phyloP scores from a whole-genome alignment of 2,797 vertebrate species.

The Monodelphis domestica region DNA sequence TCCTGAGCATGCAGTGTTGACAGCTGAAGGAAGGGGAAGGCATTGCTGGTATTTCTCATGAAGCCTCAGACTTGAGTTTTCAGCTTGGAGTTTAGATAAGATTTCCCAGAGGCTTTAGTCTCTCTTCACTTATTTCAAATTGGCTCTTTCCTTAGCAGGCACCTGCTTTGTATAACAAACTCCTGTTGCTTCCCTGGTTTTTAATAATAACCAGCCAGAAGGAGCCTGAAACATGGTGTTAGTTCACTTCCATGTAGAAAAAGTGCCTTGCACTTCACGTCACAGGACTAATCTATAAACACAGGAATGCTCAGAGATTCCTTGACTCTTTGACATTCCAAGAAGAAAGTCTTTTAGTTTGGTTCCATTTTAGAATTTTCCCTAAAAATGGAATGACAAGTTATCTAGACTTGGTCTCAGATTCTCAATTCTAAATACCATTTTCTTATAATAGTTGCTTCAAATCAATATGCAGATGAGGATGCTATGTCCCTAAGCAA shows the following conservation, averaged over 20 bases:
- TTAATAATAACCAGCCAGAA: conserved; percentile 58
- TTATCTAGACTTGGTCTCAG: conserved; percentile 2
- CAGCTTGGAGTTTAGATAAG: conserved; percentile 31
- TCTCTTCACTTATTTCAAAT: conserved; percentile 50
- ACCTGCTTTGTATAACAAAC: conserved; percentile 48
- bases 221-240: not conserved
- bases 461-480: conserved; percentile 2
- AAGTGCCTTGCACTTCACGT: conserved; percentile 8
- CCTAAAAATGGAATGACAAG: not conserved
- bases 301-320: not conserved
- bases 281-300: conserved; percentile 16
- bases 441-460: not conserved
- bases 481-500: not conserved
- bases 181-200: conserved; percentile 59
- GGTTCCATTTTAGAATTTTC: conserved; percentile 35
- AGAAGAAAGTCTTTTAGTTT: not conserved
- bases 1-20: not conserved
- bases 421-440: conserved; percentile 12
- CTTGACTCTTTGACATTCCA: conserved; percentile 23
- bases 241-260: not conserved
- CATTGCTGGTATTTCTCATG: accelerated
- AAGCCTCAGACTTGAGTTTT: not conserved
- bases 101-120: conserved; percentile 64
- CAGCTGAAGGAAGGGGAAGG: not conserved
- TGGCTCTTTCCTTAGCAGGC: conserved; percentile 45